These are phyloP conservation scores for Microctenopoma steveboyesi DNA, from an alignment of 2,797 vertebrate species.

Conservation along the genomic window DNA sequence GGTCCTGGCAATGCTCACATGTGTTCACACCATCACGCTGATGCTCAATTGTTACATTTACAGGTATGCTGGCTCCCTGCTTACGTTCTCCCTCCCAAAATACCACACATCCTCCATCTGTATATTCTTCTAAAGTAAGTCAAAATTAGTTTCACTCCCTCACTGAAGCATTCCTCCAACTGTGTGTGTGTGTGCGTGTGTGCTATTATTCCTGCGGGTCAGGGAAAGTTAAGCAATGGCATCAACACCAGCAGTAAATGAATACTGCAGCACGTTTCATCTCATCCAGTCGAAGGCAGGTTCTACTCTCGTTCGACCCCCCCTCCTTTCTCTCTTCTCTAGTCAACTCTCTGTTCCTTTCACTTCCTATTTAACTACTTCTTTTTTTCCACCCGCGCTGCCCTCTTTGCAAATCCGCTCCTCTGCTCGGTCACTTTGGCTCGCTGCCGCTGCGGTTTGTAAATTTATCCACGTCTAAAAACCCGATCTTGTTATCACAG, in stretches of 20 bases:
- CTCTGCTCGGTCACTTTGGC: constrained; percentile 4
- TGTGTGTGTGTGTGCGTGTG: background rate
- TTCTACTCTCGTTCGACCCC: background rate
- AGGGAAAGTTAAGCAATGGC: background rate
- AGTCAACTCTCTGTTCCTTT: constrained; percentile 11
- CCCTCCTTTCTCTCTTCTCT: background rate
- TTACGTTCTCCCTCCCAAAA: constrained; percentile 14
- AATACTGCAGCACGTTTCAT: constrained; percentile 7
- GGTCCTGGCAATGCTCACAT: background rate
- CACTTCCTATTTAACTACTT: constrained; percentile 3
- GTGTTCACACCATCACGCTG: background rate
- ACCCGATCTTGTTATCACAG: constrained; percentile 26
- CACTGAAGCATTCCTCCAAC: background rate
- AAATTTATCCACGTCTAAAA: constrained; percentile 7
- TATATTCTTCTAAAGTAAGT: background rate
- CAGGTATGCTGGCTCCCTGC: background rate
- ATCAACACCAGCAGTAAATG: constrained; percentile 9
- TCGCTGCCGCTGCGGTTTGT: background rate
- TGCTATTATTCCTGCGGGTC: background rate
- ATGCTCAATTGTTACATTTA: constrained; percentile 12
- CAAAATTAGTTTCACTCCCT: background rate
- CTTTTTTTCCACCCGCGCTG: background rate
- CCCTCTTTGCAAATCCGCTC: background rate
- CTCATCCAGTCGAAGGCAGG: constrained; percentile 20
- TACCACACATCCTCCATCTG: background rate